Percentiles rank a stretch among this genome's conserved stretches.
Evolutionary conservation across 2,888 invertebrate species (phyloP).

Genomic region (Smittia aterrima): DNA sequence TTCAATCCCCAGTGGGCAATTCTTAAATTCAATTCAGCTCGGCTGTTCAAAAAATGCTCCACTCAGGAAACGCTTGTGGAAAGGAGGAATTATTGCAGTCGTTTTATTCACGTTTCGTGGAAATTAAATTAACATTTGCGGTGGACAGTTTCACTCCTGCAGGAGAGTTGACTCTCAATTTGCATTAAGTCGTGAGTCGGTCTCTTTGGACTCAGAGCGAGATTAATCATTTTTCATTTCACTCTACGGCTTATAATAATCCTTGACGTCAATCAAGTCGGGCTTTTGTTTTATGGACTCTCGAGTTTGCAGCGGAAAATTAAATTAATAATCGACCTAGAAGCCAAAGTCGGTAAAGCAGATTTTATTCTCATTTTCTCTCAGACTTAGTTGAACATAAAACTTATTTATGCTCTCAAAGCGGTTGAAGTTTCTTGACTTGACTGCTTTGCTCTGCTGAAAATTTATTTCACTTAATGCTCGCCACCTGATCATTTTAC

Average conservation of each 20-base stretch:
- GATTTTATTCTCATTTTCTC: not conserved
- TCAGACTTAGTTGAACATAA: too few relatives aligned
- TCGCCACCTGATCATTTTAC: too few relatives aligned
- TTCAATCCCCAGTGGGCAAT: not conserved
- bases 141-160: not conserved
- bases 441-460: too few relatives aligned
- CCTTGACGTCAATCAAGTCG: conserved; percentile 27
- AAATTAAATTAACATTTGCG: not conserved
- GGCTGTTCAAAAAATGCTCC: not conserved
- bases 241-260: conserved; percentile 7
- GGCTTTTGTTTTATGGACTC: conserved; percentile 1
- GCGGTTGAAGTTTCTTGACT: too few relatives aligned
- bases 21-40: not conserved
- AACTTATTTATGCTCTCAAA: too few relatives aligned
- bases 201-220: not conserved
- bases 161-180: conserved; percentile 12
- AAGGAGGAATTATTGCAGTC: too few relatives aligned
- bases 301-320: not conserved
- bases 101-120: too few relatives aligned
- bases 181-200: conserved; percentile 18
- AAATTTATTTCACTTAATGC: too few relatives aligned
- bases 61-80: too few relatives aligned
- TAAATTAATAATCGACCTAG: conserved; percentile 9
- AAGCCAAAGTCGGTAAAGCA: not conserved
- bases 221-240: conserved; percentile 31